These are phyloP conservation scores for Rhinoderma darwinii DNA, from an alignment of 2,113 vertebrate species.

Conservation along the genomic window DNA sequence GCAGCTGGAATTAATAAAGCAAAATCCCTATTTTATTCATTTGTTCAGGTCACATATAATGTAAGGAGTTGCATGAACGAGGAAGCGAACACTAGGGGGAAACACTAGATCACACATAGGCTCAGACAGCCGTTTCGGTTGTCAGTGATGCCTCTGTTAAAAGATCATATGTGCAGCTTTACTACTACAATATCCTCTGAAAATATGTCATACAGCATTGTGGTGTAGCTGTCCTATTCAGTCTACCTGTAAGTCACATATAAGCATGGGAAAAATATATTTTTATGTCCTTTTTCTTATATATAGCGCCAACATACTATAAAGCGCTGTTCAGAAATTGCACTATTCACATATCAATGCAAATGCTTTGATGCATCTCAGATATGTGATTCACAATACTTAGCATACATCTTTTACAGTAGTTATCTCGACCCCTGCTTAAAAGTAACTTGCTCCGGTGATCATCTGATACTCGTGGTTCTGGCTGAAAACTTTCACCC, in stretches of 20 bases:
- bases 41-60: not conserved
- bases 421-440: too few species aligned
- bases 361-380: too few species aligned
- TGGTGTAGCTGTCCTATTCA: not conserved
- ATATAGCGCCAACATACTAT: too few species aligned
- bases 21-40: not conserved
- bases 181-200: not conserved
- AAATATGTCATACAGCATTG: not conserved
- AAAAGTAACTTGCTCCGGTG: too few species aligned
- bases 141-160: not conserved
- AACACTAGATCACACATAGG: conserved; percentile 54
- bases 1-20: not conserved
- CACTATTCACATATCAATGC: too few species aligned
- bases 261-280: not conserved
- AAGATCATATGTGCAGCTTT: not conserved
- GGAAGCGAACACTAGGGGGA: conserved; percentile 59
- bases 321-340: too few species aligned
- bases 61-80: not conserved
- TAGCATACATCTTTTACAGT: too few species aligned
- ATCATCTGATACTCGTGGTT: too few species aligned
- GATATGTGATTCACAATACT: too few species aligned
- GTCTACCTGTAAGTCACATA: not conserved
- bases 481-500: too few species aligned
- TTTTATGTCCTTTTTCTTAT: too few species aligned
- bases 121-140: not conserved